Base-by-base conservation (phyloP, 2,888 invertebrate species). In the Dermolepida albohirtum region DNA sequence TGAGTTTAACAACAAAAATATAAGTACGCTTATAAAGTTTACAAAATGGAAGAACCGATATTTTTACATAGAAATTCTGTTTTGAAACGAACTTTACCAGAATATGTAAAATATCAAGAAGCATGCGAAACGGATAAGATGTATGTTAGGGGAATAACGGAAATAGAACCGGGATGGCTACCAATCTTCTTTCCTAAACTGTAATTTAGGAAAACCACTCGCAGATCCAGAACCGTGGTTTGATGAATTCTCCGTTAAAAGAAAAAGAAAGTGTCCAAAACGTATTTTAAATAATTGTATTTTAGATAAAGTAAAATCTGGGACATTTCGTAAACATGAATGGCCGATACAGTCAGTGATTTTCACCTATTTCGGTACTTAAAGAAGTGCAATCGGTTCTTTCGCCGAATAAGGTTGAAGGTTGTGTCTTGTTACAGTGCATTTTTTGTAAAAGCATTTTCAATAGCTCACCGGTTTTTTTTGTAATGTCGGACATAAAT, bases 31-130 rank as follows among this genome's bases (percentile, higher is more conserved):
- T 97, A 97, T 82, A 89, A 89, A 84, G 92, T 88, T 72, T 87
- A 90, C 7, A 92, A 94, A 64, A 86, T 97, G 83, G 95, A 95
- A 76, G 94, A 96, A 17, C 94, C 94, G 0, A 96, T 96, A 0
- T 96, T 92, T 78, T 87, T 99, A 69, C 97, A 97, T 79, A 90
- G 92, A 0, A 88, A 87, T 11, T 96, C 92, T 7, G 93, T 94
- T 22, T 86, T 96, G 10, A 88, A 87, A 63, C 90, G 88, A 79
- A 86, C 88, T 47, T 86, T 89, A 64, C 96, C 97, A 0, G 93
- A 96, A 74, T 99, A 92, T 90, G 89, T 99, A 34, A 89, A 97
- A 14, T 98, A 94, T 84, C 97, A 97, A 80, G 95, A 97, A 82
- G 82, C 96, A 43, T 93, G 93, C 75, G 96, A 98, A 82, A 81